Evolutionary conservation across 2,797 vertebrate species (phyloP).

Genomic region (Pseudochromis fuscus): DNA sequence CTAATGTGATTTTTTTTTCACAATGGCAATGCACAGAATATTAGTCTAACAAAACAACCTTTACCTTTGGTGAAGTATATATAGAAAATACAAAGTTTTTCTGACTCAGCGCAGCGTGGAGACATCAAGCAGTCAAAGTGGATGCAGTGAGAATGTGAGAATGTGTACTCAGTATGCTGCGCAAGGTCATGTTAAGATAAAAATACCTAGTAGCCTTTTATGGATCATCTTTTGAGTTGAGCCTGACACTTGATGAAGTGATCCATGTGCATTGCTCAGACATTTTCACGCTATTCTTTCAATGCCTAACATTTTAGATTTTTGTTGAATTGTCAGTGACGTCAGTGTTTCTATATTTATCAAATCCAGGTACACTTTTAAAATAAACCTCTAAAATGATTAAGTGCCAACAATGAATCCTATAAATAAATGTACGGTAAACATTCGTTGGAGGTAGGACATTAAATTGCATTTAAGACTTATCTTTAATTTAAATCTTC

Average conservation of each 20-base stretch:
- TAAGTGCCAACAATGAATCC: background rate
- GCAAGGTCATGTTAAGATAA: constrained; percentile 84
- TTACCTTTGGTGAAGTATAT: background rate
- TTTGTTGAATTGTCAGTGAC: background rate
- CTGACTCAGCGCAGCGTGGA: constrained; percentile 43
- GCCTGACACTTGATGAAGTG: constrained; percentile 65
- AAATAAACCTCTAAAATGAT: background rate
- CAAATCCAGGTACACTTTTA: background rate
- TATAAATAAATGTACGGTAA: constrained; percentile 7
- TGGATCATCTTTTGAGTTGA: constrained; percentile 79
- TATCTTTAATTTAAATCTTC: constrained; percentile 17
- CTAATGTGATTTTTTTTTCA: background rate
- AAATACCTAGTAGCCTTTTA: constrained; percentile 86
- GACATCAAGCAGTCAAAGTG: constrained; percentile 60
- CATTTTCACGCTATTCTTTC: constrained; percentile 40
- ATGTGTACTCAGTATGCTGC: constrained; percentile 77
- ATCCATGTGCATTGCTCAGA: constrained; percentile 41
- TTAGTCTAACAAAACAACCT: background rate
- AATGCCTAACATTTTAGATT: background rate
- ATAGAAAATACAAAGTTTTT: constrained; percentile 4
- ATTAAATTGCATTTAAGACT: constrained; percentile 8
- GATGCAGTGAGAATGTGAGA: constrained; percentile 79
- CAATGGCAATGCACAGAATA: background rate
- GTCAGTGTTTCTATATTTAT: background rate
- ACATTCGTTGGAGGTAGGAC: constrained; percentile 5